A percentile compares a stretch with the other conserved stretches of the same genome.
These are phyloP conservation scores for Pygathrix nemaeus DNA, from an alignment of 2,113 vertebrate genomes.

Conservation along the genomic window DNA sequence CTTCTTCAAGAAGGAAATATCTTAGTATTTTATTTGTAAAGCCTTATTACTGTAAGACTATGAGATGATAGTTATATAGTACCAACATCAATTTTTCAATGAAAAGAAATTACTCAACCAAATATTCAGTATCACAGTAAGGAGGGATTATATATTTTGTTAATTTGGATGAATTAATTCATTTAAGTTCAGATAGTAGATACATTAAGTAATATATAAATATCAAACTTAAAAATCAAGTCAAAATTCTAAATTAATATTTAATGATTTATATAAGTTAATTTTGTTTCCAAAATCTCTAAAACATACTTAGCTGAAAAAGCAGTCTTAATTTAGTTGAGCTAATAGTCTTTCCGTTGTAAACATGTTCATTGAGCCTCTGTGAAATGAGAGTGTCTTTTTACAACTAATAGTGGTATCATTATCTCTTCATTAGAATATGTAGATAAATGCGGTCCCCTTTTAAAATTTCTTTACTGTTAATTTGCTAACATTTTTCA, in stretches of 20 bases:
- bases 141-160: background rate
- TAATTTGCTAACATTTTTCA: background rate
- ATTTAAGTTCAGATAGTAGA: slow-evolving; percentile 3
- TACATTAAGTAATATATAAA: background rate
- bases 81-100: background rate
- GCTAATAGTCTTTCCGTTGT: background rate
- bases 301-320: background rate
- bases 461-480: background rate
- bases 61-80: background rate
- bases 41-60: background rate
- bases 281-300: background rate
- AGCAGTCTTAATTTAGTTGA: background rate
- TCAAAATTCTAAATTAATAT: slow-evolving; percentile 8
- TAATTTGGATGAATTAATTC: background rate
- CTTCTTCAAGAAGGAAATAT: background rate
- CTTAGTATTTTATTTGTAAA: background rate
- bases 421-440: background rate
- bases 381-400: background rate
- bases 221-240: background rate
- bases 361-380: background rate
- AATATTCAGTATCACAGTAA: background rate
- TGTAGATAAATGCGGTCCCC: background rate
- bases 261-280: background rate
- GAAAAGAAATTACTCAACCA: background rate
- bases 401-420: background rate